Evolutionary conservation across 2,888 invertebrate species (phyloP).

Genomic region (Drosophila kokeensis): DNA sequence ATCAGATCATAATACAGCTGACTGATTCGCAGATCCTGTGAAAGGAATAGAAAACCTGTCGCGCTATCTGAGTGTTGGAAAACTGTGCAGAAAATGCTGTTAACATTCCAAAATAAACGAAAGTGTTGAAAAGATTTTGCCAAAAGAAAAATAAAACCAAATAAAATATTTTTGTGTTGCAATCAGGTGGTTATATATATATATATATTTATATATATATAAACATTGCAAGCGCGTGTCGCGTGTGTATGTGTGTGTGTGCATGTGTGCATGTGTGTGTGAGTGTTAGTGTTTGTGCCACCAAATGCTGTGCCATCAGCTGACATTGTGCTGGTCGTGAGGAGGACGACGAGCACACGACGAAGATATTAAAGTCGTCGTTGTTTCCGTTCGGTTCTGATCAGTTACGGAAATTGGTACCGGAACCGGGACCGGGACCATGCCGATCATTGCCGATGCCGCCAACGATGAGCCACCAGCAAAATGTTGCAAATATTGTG

Average conservation of each 20-base stretch:
- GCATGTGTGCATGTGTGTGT: constrained; percentile 10
- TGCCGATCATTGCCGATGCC: constrained; percentile 88
- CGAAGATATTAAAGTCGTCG: constrained; percentile 12
- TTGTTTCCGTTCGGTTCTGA: constrained; percentile 16
- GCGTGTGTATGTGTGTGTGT: constrained; percentile 29
- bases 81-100: constrained; percentile 59
- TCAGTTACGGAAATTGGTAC: constrained; percentile 27
- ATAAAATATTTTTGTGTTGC: constrained; percentile 21
- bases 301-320: constrained; percentile 48
- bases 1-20: constrained; percentile 15
- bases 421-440: constrained; percentile 82
- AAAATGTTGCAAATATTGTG: constrained; percentile 96
- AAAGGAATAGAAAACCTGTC: constrained; percentile 10
- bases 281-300: constrained; percentile 30
- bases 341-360: constrained; percentile 17
- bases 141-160: neutral
- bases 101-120: constrained; percentile 58
- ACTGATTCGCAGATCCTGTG: constrained; percentile 27
- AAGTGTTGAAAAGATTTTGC: constrained; percentile 49
- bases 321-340: constrained; percentile 49
- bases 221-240: constrained; percentile 42
- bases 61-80: constrained; percentile 24
- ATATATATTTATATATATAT: neutral
- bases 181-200: constrained; percentile 15
- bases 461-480: constrained; percentile 90